phyloP scores from a whole-genome alignment of 2,797 vertebrate species.

The Molossus alvarezi region DNA sequence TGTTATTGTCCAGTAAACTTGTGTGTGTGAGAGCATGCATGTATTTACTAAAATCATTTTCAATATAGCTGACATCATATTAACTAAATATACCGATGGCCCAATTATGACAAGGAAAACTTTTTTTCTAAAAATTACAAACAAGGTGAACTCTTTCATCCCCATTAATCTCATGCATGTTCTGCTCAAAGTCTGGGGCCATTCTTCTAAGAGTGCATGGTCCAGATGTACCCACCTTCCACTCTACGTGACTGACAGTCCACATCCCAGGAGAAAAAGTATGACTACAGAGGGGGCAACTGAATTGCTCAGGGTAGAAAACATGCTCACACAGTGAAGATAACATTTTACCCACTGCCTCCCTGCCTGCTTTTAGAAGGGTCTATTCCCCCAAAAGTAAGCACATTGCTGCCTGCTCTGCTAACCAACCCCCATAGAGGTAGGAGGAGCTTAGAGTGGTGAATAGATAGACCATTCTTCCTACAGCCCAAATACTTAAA shows the following conservation, averaged over 20 bases:
- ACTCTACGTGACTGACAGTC: not conserved
- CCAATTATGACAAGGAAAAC: not conserved
- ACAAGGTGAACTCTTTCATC: not conserved
- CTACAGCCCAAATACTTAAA: not conserved
- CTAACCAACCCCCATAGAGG: not conserved
- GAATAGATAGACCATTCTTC: not conserved
- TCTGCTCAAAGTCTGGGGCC: not conserved
- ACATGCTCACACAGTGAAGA: not conserved
- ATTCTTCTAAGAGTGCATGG: fast-evolving
- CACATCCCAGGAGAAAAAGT: not conserved
- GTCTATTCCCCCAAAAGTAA: not conserved
- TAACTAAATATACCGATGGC: not conserved
- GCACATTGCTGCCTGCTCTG: not conserved
- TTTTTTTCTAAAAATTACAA: constrained; percentile 4
- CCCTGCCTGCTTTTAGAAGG: not conserved
- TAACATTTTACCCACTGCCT: not conserved
- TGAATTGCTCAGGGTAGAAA: not conserved
- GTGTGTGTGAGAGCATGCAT: fast-evolving
- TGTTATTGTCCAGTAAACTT: not conserved
- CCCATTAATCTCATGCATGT: not conserved
- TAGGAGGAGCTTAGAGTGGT: not conserved
- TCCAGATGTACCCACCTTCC: not conserved
- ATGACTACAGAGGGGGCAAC: fast-evolving
- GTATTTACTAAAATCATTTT: not conserved
- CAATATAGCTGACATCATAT: not conserved